Base-by-base conservation (phyloP, 2,888 invertebrate species). In the Drosophila macrothrix region DNA sequence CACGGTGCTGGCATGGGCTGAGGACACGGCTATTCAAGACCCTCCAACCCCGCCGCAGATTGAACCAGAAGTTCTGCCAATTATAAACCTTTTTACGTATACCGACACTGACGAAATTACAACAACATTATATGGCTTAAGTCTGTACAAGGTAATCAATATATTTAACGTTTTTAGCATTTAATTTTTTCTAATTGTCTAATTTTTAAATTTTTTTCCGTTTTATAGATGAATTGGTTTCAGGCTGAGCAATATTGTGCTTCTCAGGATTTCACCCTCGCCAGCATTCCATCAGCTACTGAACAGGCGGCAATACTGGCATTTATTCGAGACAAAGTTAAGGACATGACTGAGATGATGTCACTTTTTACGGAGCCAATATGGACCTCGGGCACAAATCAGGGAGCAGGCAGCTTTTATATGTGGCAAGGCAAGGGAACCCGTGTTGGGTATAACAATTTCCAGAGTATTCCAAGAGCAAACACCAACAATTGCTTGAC, bases 371-470 rank as follows among this genome's bases (percentile, higher is more conserved):
- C 29, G 10, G 67, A 68, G 1, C 33, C 14, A 12, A 54, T 67
- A 0, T 67, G 67, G 67, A 54, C 19, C 1, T 67, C 67, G 37
- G 67, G 67, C 3, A 67, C 67, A 33, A 67, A 67, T 31, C 67
- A 49, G 22, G 67, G 19, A 12, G 3, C 16, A 28, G 6, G 1
- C 31, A 39, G 9, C 12, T 14, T 50, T 22, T 67, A 25, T 14
- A 37, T 67, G 4, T 67, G 67, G 67, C 67, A 67, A 0, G 33
- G 67, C 55, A 67, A 3, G 1, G 54, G 54, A 25, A 4, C 16
- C 5, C 54, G 35, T 54, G 54, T 54, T 4, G 10, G 10, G 7
- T 54, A 54, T 25, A 25, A 2, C 16, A 35, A 35, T 16, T 54
- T 35, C 35, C 6, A 10, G 35, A 19, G 1, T 2, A 16, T 0